Conservation (phyloP, 1,140 invertebrate species). For the Diploscapter pachys region DNA sequence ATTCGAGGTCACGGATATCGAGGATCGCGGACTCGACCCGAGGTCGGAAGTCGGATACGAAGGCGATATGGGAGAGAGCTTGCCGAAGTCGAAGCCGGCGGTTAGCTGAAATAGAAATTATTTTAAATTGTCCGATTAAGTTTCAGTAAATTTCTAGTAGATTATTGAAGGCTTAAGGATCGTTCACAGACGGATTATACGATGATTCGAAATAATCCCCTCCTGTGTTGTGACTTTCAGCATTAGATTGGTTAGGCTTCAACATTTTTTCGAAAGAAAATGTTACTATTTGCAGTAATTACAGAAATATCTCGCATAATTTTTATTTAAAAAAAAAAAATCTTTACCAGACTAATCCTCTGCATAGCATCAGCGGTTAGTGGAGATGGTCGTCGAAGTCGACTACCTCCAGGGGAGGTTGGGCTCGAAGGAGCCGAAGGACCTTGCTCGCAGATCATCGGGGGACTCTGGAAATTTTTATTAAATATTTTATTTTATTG, state of each 20-base stretch:
- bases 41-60: slow-evolving; percentile 54
- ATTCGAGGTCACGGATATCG: slow-evolving; percentile 35
- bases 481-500: no score
- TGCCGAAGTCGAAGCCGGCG: slow-evolving; percentile 43
- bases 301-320: no score
- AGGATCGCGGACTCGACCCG: slow-evolving; percentile 47
- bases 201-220: no score
- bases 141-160: no score
- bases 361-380: slow-evolving; percentile 75
- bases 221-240: no score
- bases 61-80: slow-evolving; percentile 49
- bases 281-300: no score
- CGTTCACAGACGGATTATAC: no score
- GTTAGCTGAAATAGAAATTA: slow-evolving; percentile 45
- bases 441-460: slow-evolving; percentile 96
- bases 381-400: slow-evolving; percentile 74
- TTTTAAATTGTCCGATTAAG: no score
- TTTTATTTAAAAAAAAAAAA: no score
- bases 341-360: slow-evolving; percentile 62
- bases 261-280: no score
- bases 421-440: slow-evolving; percentile 90
- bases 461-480: slow-evolving; percentile 66
- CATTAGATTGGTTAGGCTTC: no score
- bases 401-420: slow-evolving; percentile 86
- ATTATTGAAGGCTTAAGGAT: no score